Evolutionary conservation across 2,113 vertebrate species (phyloP).

Genomic region (Meriones unguiculatus): DNA sequence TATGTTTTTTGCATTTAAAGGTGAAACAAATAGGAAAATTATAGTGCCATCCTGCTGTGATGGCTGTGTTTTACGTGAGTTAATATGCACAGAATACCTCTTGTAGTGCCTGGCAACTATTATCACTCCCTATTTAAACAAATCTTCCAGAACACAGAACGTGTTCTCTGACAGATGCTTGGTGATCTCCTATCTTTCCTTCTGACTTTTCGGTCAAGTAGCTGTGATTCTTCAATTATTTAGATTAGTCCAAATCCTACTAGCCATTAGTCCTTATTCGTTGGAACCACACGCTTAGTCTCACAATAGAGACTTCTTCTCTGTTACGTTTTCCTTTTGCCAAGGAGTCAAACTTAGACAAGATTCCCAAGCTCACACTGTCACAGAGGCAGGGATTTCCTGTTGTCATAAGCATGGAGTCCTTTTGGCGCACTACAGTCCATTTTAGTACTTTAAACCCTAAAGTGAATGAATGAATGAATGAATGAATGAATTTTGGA

Average conservation of each 20-base stretch:
- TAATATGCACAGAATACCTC: not conserved
- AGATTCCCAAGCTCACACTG: not conserved
- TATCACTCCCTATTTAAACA: not conserved
- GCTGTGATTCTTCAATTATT: constrained; percentile 48
- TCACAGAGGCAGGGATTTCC: not conserved
- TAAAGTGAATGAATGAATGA: not conserved
- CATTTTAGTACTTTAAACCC: not conserved
- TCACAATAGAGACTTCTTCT: not conserved
- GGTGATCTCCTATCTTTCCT: not conserved
- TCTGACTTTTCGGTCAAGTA: constrained; percentile 51
- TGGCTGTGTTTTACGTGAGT: constrained; percentile 44
- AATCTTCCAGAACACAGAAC: constrained; percentile 23
- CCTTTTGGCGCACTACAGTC: not conserved
- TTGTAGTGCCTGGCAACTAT: not conserved
- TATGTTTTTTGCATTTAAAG: not conserved
- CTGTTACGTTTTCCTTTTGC: constrained; percentile 16
- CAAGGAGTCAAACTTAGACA: not conserved
- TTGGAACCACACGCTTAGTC: not conserved
- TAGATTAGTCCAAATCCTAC: not conserved
- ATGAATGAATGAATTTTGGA: not conserved
- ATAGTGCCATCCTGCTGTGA: not conserved
- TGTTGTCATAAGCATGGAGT: not conserved
- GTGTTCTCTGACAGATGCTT: constrained; percentile 37
- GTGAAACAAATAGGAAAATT: not conserved
- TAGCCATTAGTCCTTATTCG: not conserved